Percentiles rank a stretch among this genome's conserved stretches.
phyloP scores from a whole-genome alignment of 2,113 vertebrate species.

The Pipa parva region DNA sequence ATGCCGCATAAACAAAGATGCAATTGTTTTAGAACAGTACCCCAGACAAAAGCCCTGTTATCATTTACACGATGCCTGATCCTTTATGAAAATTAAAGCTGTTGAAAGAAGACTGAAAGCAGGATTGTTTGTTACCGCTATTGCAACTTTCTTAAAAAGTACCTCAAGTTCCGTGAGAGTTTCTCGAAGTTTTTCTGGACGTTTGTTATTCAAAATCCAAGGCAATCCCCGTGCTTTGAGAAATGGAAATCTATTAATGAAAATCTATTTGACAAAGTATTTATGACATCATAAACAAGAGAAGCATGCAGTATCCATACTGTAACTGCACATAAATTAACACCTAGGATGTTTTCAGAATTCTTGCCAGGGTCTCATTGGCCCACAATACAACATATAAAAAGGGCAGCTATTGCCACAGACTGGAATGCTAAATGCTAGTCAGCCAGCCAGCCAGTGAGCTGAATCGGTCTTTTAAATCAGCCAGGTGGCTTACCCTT shows the following conservation, averaged over 20 bases:
- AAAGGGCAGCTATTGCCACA: too few species aligned
- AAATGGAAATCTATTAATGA: constrained; percentile 43
- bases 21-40: constrained; percentile 67
- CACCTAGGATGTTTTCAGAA: too few species aligned
- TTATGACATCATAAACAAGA: too few species aligned
- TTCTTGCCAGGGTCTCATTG: too few species aligned
- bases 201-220: constrained; percentile 83
- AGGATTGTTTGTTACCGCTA: constrained; percentile 78
- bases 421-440: too few species aligned
- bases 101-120: constrained; percentile 83
- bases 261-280: too few species aligned
- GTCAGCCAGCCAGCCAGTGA: too few species aligned
- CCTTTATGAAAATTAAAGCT: constrained; percentile 87
- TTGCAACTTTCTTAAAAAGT: constrained; percentile 65
- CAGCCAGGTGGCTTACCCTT: too few species aligned
- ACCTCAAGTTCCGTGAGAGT: constrained; percentile 92
- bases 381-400: too few species aligned
- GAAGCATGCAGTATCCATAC: too few species aligned
- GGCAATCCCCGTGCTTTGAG: constrained; percentile 80
- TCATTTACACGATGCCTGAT: constrained; percentile 67
- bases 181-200: constrained; percentile 85
- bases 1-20: constrained; percentile 77
- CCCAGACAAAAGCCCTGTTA: constrained; percentile 73
- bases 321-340: too few species aligned
- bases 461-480: too few species aligned